These are phyloP conservation scores for Actias luna DNA, from an alignment of 2,888 invertebrate genomes.

Conservation along the genomic window DNA sequence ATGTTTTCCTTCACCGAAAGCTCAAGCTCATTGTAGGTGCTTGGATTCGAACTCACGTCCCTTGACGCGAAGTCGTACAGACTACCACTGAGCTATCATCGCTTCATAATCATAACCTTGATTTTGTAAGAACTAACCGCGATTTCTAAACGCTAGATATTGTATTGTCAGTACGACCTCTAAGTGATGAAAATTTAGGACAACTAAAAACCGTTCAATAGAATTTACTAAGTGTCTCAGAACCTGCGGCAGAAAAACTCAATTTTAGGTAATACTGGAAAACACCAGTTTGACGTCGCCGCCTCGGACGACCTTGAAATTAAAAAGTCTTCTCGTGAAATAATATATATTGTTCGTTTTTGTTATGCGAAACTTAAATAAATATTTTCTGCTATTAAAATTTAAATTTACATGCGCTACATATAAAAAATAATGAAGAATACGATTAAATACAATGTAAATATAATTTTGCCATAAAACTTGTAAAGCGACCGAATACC, in stretches of 20 bases:
- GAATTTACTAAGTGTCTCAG: background rate
- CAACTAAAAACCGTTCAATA: background rate
- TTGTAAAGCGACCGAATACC: too few species aligned
- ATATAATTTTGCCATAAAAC: too few species aligned
- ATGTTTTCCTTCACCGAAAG: too few species aligned
- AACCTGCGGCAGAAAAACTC: background rate
- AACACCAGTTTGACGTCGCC: background rate
- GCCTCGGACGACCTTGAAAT: background rate
- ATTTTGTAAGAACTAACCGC: background rate
- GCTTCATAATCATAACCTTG: background rate
- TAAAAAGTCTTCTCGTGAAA: background rate
- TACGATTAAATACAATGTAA: too few species aligned
- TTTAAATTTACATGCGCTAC: too few species aligned
- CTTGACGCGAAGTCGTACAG: too few species aligned
- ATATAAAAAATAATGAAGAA: too few species aligned
- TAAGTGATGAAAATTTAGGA: background rate
- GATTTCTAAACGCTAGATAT: background rate
- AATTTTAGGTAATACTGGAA: slow-evolving; percentile 1
- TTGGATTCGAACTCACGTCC: too few species aligned
- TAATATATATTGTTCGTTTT: background rate
- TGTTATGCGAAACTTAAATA: background rate
- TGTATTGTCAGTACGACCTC: background rate
- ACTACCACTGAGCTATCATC: too few species aligned
- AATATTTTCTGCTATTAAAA: background rate
- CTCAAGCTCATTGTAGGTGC: too few species aligned